Base-by-base conservation (phyloP, 2,113 vertebrate species). In the Peromyscus leucopus region DNA sequence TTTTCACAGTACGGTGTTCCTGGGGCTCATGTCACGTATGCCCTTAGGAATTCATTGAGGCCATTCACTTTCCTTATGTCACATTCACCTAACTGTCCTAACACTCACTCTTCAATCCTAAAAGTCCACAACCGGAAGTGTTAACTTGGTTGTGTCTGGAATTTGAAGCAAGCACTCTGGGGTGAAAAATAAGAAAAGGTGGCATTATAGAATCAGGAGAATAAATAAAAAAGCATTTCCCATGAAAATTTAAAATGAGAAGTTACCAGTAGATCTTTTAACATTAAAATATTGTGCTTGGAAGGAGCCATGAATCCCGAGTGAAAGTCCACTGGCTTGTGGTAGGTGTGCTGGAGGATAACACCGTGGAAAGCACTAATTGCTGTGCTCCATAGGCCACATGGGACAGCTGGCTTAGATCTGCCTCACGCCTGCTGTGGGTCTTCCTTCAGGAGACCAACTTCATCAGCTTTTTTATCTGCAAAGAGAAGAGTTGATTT, bases 351-450 rank as follows among this genome's bases (percentile, higher is more conserved):
- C 24, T 55, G 28, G 26, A 33, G 85, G 69, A 59, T 79, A 13
- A 55, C 55, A 36, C 57, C 57, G 95, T 96, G 71, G 90, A 94
- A 96, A 39, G 33, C 93, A 42, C 7, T 63, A 96, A 97, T 94
- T 96, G 93, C 84, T 96, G 16, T 51, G 0, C 94, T 97, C 26
- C 0, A 0, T 8, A 15, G 11, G 10, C 42, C 85, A 69, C 80
- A 59, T 88, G 57, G 31, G 36, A 31, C 92, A 94, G 15, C 33
- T 89, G 78, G 48, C 82, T 82, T 90, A 85, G 31, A 94, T 97
- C n/a, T 36, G 28, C 16, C 55, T 67, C 12, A 59, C 46, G 42
- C 59, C 4, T 94, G 13, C 16, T 15, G 1, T 86, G 3, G 10
- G 0, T n/a, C 61, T 46, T 88, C 7, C 63, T 57, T 61, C 2